Evolutionary conservation across 2,797 vertebrate genomes (phyloP), one percentile per base, ranked within the genome.

Genomic region (Gambusia yucatana): DNA sequence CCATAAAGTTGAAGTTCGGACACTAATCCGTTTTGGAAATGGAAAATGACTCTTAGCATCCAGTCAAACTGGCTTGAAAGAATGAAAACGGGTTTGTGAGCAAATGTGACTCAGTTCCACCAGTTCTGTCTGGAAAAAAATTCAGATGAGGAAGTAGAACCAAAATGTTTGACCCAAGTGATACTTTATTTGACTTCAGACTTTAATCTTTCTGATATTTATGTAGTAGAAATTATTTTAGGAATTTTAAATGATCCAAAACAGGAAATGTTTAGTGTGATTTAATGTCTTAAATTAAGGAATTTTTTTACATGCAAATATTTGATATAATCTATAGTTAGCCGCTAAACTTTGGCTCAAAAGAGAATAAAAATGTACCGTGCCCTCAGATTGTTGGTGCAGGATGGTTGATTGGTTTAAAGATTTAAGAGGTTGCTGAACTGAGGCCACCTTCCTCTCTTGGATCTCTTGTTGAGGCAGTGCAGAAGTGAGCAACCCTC

Each of bases 371-470:
- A 70, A 28, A 44, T n/a, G 65, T 6, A 22, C 20, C 0, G 5
- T 70, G 67, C 20, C 25, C 25, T 70, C 41, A 28, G 41, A 28
- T n/a, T 44, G 25, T 28, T 46, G 25, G 25, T 44, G 7, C 33
- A 43, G 2, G 13, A 67, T 17, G 43, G 33, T 25, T 48, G 30
- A 83, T 81, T 79, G 78, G 82, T 89, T 80, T 65, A 79, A n/a
- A 1, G 33, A 76, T 76, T 72, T 67, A 71, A 25, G 63, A 43
- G 20, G 43, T 10, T 25, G 17, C 17, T 39, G 22, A 78, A 48
- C 52, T 1, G 43, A 72, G 59, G 43, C 70, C 55, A 78, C 25
- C 57, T 30, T 41, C 70, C 46, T 46, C 69, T 44, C 48, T 47
- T 43, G 25, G 46, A 70, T 70, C 25, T 71, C 57, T 46, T 73